Conservation (phyloP, 2,797 vertebrate species). For the Sebastes hubbsi region DNA sequence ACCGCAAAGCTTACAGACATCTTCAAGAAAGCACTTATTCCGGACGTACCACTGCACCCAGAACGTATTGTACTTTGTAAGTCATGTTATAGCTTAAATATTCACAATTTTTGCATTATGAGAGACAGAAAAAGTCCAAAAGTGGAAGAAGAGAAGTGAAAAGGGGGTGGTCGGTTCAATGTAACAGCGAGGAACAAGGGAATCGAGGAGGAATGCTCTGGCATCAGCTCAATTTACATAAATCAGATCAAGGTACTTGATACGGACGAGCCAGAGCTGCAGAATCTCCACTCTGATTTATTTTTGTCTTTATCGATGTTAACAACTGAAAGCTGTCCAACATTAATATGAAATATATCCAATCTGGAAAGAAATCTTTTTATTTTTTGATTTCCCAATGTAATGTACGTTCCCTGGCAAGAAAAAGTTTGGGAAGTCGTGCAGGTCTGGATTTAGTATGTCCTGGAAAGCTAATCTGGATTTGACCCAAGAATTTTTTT, state of each 20-base stretch:
- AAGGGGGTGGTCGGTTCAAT: background rate
- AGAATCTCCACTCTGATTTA: constrained; percentile 18
- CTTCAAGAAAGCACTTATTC: background rate
- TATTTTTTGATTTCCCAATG: constrained; percentile 10
- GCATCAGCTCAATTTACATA: constrained; percentile 11
- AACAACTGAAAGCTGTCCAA: constrained; percentile 16
- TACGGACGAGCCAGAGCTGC: background rate
- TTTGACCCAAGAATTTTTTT: background rate
- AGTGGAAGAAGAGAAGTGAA: constrained; percentile 19
- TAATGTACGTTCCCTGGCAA: constrained; percentile 11
- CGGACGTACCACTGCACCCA: background rate
- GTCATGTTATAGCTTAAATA: background rate
- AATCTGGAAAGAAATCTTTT: background rate
- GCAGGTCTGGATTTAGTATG: constrained; percentile 16
- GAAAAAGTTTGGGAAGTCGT: background rate
- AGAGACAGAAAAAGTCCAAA: background rate
- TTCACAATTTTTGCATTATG: constrained; percentile 1
- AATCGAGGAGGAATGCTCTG: constrained; percentile 20
- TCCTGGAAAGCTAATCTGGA: constrained; percentile 24
- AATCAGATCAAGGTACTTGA: constrained; percentile 29
- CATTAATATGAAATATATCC: constrained; percentile 27
- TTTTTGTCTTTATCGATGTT: constrained; percentile 24
- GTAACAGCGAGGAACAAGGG: background rate
- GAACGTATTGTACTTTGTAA: background rate
- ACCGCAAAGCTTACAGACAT: background rate